Percentiles rank a stretch among this genome's conserved stretches.
These are phyloP conservation scores for Synanthedon tipuliformis DNA, from an alignment of 2,888 invertebrate genomes.

Conservation along the genomic window DNA sequence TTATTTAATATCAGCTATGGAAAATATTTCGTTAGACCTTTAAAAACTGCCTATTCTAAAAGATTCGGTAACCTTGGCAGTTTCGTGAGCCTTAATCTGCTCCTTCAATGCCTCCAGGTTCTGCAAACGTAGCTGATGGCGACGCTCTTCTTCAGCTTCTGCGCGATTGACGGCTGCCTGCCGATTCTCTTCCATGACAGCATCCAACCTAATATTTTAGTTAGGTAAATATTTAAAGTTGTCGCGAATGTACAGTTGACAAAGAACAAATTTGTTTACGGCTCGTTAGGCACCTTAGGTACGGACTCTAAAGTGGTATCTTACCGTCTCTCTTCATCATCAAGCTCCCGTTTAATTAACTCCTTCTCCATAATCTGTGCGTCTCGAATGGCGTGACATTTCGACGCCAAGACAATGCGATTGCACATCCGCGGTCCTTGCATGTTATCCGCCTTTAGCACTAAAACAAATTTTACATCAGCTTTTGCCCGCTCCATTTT, in stretches of 20 bases:
- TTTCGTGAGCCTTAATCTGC: slow-evolving; percentile 56
- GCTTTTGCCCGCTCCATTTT: too few species aligned
- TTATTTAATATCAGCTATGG: too few species aligned
- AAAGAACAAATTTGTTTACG: background rate
- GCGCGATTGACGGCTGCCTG: slow-evolving; percentile 66
- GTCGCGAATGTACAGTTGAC: too few species aligned
- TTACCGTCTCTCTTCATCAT: slow-evolving; percentile 65
- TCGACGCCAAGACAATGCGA: slow-evolving; percentile 82
- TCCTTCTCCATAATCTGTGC: slow-evolving; percentile 81
- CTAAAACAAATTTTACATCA: slow-evolving; percentile 15
- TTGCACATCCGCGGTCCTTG: slow-evolving; percentile 73
- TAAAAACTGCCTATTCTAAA: background rate
- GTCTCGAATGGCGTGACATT: slow-evolving; percentile 86
- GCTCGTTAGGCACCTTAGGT: background rate
- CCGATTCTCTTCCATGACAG: slow-evolving; percentile 79
- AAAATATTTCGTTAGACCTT: background rate
- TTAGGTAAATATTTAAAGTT: too few species aligned
- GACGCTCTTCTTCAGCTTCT: slow-evolving; percentile 51
- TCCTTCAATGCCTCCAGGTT: slow-evolving; percentile 59
- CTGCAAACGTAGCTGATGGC: slow-evolving; percentile 48
- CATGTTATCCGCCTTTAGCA: slow-evolving; percentile 76
- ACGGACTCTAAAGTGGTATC: background rate
- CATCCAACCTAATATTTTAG: slow-evolving; percentile 45
- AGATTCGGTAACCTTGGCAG: slow-evolving; percentile 32
- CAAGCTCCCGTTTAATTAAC: slow-evolving; percentile 67